These are phyloP conservation scores for Mythimna impura DNA, from an alignment of 2,888 invertebrate genomes.

Conservation along the genomic window DNA sequence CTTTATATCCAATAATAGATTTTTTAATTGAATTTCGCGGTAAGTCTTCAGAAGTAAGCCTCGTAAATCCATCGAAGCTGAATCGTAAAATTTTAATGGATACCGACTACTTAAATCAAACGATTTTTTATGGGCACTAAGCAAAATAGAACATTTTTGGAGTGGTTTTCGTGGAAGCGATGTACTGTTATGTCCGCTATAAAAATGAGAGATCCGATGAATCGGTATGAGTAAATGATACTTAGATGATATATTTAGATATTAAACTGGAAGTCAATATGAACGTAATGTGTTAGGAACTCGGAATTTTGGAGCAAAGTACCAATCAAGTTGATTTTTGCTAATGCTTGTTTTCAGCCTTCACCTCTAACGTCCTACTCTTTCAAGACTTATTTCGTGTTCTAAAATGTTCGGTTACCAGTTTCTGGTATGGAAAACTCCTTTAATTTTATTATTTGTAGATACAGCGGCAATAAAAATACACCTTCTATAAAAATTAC, in stretches of 20 bases:
- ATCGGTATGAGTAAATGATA: conserved; percentile 17
- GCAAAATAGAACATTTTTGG: conserved; percentile 39
- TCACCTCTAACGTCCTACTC: background rate
- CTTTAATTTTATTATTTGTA: too few relatives aligned
- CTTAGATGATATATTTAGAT: background rate
- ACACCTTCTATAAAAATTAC: too few relatives aligned
- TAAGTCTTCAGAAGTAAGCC: conserved; percentile 43
- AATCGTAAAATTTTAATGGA: conserved; percentile 50
- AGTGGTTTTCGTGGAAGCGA: conserved; percentile 32
- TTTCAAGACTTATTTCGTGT: background rate
- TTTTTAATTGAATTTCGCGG: conserved; percentile 52
- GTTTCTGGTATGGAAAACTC: too few relatives aligned
- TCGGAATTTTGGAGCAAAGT: background rate
- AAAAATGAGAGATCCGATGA: conserved; percentile 24
- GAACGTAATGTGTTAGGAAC: background rate
- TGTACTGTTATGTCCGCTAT: conserved; percentile 32
- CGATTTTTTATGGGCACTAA: conserved; percentile 51
- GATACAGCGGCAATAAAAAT: too few relatives aligned
- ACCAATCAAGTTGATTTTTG: background rate
- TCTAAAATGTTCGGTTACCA: background rate
- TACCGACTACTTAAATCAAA: conserved; percentile 45
- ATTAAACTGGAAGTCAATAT: background rate
- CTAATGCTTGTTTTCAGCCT: background rate
- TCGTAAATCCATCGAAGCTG: conserved; percentile 51
- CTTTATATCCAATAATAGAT: conserved; percentile 30